A percentile compares a stretch with the other conserved stretches of the same genome.
Conservation (phyloP, 2,797 vertebrate species). For the Lithobates pipiens region DNA sequence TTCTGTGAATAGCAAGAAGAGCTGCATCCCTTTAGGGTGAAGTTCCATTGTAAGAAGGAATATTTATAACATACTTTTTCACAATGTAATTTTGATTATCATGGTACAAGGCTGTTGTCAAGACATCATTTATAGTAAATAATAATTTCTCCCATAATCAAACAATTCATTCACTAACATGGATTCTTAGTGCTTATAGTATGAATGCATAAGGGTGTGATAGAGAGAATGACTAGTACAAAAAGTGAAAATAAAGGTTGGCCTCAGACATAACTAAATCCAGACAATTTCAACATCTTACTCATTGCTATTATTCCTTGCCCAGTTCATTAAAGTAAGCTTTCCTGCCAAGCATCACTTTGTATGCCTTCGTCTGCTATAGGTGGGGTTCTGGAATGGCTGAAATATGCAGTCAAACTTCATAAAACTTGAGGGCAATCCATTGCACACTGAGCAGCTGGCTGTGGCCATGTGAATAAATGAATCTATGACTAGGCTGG, state of each 20-base stretch:
- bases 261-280: constrained; percentile 27
- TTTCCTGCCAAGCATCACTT: constrained; percentile 51
- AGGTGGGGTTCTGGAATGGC: constrained; percentile 47
- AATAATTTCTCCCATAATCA: not conserved
- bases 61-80: too few species aligned
- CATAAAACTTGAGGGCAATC: constrained; percentile 4
- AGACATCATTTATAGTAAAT: not conserved
- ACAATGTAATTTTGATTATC: not conserved
- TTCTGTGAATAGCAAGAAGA: too few species aligned
- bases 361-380: constrained; percentile 34
- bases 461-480: constrained; percentile 2
- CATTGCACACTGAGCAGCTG: not conserved
- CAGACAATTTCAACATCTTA: constrained; percentile 52
- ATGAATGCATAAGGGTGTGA: constrained; percentile 14
- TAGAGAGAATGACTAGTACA: constrained; percentile 35
- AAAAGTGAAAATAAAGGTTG: constrained; percentile 46
- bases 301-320: constrained; percentile 46
- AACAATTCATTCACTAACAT: not conserved
- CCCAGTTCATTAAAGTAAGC: constrained; percentile 47
- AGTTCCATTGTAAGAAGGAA: too few species aligned
- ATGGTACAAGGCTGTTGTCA: not conserved
- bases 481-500: not conserved
- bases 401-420: constrained; percentile 43
- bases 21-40: too few species aligned
- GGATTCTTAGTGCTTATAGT: constrained; percentile 2